A percentile compares a stretch with the other conserved stretches of the same genome.
phyloP scores from a whole-genome alignment of 2,888 invertebrate species.

The Amphipoea lucens region DNA sequence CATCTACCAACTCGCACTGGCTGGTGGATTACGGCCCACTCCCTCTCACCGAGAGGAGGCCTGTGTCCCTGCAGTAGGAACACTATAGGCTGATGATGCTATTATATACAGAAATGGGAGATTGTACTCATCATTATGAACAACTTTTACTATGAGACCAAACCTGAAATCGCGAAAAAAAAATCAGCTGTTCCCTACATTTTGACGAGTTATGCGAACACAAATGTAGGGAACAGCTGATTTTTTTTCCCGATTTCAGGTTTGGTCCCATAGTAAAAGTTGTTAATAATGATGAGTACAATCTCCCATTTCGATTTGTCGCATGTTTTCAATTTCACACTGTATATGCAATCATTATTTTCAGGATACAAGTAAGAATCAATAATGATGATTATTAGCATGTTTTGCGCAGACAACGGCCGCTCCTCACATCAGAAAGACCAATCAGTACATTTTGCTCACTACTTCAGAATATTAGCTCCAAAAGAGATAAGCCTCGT shows the following conservation, averaged over 20 bases:
- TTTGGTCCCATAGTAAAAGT: no score
- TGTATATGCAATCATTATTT: not conserved
- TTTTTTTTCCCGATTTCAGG: no score
- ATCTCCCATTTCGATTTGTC: no score
- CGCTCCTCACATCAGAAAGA: not conserved
- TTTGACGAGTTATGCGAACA: no score
- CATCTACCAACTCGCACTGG: not conserved
- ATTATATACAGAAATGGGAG: not conserved
- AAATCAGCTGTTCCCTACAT: no score
- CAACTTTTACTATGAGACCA: no score
- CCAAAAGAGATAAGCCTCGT: no score
- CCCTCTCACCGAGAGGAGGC: not conserved
- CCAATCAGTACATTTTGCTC: not conserved
- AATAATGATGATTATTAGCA: not conserved
- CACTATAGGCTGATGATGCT: not conserved
- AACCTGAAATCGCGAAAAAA: no score
- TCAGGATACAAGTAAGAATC: not conserved
- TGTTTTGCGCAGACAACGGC: not conserved
- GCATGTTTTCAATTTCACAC: no score
- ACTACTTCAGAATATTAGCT: not conserved
- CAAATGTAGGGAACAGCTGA: no score
- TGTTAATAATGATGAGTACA: no score
- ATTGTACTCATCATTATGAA: no score
- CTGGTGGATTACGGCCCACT: not conserved
- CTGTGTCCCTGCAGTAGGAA: not conserved